A percentile compares a stretch with the other conserved stretches of the same genome.
phyloP scores from a whole-genome alignment of 2,113 vertebrate genomes.

The Plotosus lineatus region DNA sequence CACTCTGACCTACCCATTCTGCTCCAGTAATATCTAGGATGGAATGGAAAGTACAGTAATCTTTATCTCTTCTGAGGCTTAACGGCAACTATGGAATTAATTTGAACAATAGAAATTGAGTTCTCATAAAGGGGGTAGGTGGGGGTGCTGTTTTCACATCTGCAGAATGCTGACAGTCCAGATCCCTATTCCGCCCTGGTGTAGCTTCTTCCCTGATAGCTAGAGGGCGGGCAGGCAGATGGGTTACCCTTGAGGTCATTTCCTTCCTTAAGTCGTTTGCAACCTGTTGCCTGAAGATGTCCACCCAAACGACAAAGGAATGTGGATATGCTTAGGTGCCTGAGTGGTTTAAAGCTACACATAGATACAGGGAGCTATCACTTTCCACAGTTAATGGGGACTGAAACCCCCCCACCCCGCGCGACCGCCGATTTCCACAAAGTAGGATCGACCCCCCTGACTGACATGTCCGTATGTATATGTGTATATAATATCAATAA shows the following conservation, averaged over 20 bases:
- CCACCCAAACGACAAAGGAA: not conserved
- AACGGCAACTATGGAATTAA: not conserved
- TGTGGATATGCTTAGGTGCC: not conserved
- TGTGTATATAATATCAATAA: no score
- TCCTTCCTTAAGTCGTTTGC: conserved; percentile 21
- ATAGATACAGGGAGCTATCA: no score
- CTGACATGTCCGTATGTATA: no score
- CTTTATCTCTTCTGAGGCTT: conserved; percentile 12
- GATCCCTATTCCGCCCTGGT: conserved; percentile 17
- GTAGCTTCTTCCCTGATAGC: conserved; percentile 59
- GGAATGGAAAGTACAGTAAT: not conserved
- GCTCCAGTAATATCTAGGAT: not conserved
- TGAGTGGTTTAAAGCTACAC: not conserved
- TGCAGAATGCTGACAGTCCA: conserved; percentile 56
- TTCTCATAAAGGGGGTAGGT: not conserved
- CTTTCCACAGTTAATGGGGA: no score
- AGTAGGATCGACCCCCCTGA: no score
- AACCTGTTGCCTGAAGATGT: conserved; percentile 28
- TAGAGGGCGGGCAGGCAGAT: conserved; percentile 66
- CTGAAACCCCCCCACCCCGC: no score
- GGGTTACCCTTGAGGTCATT: conserved; percentile 63
- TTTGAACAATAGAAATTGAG: not conserved
- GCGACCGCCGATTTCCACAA: no score
- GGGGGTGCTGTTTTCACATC: conserved; percentile 28
- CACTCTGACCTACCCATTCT: not conserved